Evolutionary conservation across 2,888 invertebrate genomes (phyloP).

Genomic region (Mesorhabditis sp.): DNA sequence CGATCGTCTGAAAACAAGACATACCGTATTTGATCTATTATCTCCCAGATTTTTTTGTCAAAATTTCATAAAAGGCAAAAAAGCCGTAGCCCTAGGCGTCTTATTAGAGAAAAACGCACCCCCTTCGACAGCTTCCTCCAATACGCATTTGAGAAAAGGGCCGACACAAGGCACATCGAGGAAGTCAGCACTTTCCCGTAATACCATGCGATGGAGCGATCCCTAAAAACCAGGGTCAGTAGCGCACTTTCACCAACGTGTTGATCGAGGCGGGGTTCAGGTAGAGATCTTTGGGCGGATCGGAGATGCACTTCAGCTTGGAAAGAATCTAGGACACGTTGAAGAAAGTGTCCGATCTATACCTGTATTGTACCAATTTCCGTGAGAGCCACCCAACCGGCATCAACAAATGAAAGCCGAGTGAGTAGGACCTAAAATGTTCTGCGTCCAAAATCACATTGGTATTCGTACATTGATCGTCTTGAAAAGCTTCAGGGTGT

Average conservation of each 20-base stretch:
- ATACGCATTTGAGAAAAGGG: not conserved
- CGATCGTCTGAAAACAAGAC: not conserved
- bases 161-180: conserved; percentile 1
- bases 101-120: not conserved
- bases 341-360: not conserved
- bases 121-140: not conserved
- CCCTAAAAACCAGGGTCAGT: not conserved
- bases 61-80: too few relatives aligned
- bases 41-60: not conserved
- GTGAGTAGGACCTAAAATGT: not conserved
- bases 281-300: not conserved
- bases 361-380: not conserved
- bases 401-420: not conserved
- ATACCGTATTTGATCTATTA: not conserved
- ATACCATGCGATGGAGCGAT: not conserved
- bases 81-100: too few relatives aligned
- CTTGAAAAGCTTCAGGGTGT: not conserved
- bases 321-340: not conserved
- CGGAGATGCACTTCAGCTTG: not conserved
- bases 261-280: not conserved
- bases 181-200: conserved; percentile 4
- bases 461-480: not conserved
- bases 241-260: not conserved
- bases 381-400: not conserved
- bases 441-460: not conserved